Evolutionary conservation across 2,888 invertebrate species (phyloP).

Genomic region (Dryobota labecula): DNA sequence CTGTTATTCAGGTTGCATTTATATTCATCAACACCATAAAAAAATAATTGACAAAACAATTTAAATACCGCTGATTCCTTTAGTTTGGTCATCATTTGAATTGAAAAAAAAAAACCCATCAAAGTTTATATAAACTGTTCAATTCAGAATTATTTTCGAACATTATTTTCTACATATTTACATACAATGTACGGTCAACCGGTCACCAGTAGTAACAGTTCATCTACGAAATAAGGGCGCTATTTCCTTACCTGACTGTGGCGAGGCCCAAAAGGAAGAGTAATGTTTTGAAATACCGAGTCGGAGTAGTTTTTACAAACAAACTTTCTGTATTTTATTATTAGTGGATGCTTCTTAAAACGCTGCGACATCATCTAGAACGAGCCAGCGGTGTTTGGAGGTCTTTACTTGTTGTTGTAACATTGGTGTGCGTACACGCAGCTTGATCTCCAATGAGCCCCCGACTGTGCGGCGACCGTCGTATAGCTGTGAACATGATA

Average conservation of each 20-base stretch:
- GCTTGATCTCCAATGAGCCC: conserved; percentile 97
- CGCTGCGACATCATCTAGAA: conserved; percentile 91
- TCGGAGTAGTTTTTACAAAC: background rate
- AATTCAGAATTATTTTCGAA: background rate
- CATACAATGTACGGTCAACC: background rate
- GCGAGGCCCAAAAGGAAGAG: no score
- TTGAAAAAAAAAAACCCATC: background rate
- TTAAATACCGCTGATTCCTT: background rate
- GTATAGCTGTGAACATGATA: conserved; percentile 92
- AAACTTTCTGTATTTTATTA: background rate
- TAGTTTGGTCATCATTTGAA: background rate
- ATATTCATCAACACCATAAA: background rate
- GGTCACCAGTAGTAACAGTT: background rate
- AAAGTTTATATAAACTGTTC: background rate
- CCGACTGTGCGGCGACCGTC: conserved; percentile 97
- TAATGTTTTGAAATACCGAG: background rate
- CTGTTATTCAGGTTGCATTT: background rate
- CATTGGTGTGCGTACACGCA: conserved; percentile 96
- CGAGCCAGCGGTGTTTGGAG: conserved; percentile 97
- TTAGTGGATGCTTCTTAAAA: background rate
- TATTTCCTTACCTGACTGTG: background rate
- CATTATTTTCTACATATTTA: background rate
- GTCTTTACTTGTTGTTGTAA: conserved; percentile 97
- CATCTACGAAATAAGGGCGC: background rate
- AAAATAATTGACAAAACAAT: conserved; percentile 1